Conservation (phyloP, 2,888 invertebrate species). For the Epicampocera succincta region DNA sequence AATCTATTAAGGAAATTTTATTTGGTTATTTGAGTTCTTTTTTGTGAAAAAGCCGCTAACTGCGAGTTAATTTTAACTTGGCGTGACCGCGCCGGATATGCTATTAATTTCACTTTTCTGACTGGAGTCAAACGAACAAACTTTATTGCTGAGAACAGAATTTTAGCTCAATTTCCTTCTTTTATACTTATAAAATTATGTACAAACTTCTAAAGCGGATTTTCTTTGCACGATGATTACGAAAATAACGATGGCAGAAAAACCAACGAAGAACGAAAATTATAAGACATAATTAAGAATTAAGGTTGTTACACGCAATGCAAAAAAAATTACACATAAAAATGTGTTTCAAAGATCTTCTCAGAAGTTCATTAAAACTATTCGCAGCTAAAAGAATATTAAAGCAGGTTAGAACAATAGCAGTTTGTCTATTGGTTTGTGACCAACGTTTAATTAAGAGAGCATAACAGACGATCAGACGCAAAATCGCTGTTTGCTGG, state of each 20-base stretch:
- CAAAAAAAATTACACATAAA: too few species aligned
- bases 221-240: conserved; percentile 25
- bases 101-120: not conserved
- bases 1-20: conserved; percentile 2
- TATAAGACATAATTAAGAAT: conserved; percentile 43
- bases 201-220: conserved; percentile 9
- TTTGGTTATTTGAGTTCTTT: conserved; percentile 3
- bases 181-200: too few species aligned
- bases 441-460: not conserved
- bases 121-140: not conserved
- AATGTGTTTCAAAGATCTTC: not conserved
- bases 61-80: too few species aligned
- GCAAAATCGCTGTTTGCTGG: not conserved
- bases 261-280: conserved; percentile 36
- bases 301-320: conserved; percentile 49
- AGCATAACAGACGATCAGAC: not conserved
- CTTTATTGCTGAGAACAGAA: not conserved
- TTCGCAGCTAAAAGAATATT: conserved; percentile 6
- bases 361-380: conserved; percentile 32
- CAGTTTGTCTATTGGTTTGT: not conserved
- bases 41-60: not conserved
- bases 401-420: conserved; percentile 4
- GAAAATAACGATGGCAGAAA: conserved; percentile 15
- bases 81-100: too few species aligned
- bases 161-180: conserved; percentile 11